phyloP scores from a whole-genome alignment of 2,797 vertebrate species.

The Paedocypris micromegethes region DNA sequence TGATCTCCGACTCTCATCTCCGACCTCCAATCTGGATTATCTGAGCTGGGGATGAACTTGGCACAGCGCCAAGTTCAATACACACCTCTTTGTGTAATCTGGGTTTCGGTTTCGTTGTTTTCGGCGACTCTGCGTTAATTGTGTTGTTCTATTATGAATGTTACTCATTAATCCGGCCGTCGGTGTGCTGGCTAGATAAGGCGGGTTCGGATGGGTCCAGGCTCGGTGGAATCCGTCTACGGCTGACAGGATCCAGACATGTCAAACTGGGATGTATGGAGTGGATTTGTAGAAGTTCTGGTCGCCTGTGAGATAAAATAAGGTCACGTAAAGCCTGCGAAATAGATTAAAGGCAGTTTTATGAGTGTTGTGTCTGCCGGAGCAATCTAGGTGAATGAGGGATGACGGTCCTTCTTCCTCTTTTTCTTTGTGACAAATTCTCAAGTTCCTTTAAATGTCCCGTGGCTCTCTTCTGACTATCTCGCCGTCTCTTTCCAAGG shows the following conservation, averaged over 20 bases:
- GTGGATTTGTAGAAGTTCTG: conserved; percentile 54
- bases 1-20: conserved; percentile 2
- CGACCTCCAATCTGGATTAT: conserved; percentile 10
- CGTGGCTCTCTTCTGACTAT: too few relatives aligned
- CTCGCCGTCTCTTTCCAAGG: too few relatives aligned
- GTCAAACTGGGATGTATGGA: conserved; percentile 70
- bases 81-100: conserved; percentile 7
- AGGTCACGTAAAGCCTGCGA: conserved; percentile 32
- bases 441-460: too few relatives aligned
- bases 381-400: not conserved
- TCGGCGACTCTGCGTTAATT: not conserved
- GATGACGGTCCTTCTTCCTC: too few relatives aligned
- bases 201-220: not conserved
- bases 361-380: conserved; percentile 24
- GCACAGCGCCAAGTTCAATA: conserved; percentile 7
- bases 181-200: not conserved
- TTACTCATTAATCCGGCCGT: conserved; percentile 6
- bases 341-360: conserved; percentile 29
- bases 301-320: conserved; percentile 52
- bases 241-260: conserved; percentile 70
- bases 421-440: too few relatives aligned
- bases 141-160: not conserved
- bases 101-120: conserved; percentile 12
- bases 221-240: conserved; percentile 21
- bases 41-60: conserved; percentile 10